Evolutionary conservation across 2,888 invertebrate genomes (phyloP).

Genomic region (Platycheirus albimanus): DNA sequence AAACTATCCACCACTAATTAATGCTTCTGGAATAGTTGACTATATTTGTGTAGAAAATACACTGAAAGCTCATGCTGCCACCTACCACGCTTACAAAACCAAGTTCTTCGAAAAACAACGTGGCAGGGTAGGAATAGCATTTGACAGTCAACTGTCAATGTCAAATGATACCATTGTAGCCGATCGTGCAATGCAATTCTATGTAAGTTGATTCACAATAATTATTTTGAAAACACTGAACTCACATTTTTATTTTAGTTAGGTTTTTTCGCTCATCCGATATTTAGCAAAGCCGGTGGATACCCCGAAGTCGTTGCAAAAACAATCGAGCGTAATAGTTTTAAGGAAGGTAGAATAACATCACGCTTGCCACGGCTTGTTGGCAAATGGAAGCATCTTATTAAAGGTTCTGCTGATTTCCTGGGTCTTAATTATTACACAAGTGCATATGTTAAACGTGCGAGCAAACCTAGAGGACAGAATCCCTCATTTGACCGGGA

Average conservation of each 20-base stretch:
- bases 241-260: slow-evolving; percentile 75
- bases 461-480: slow-evolving; percentile 76
- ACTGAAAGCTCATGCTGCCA: slow-evolving; percentile 84
- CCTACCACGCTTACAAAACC: slow-evolving; percentile 82
- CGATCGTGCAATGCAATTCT: slow-evolving; percentile 77
- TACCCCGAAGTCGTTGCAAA: slow-evolving; percentile 79
- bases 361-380: slow-evolving; percentile 76
- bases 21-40: slow-evolving; percentile 83
- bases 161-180: slow-evolving; percentile 75
- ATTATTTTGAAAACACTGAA: too few relatives aligned
- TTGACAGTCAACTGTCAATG: slow-evolving; percentile 77
- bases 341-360: slow-evolving; percentile 78
- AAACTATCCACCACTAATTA: slow-evolving; percentile 79
- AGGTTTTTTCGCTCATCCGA: slow-evolving; percentile 81
- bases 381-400: slow-evolving; percentile 72
- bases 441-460: slow-evolving; percentile 76
- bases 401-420: slow-evolving; percentile 78
- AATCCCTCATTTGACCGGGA: slow-evolving; percentile 84
- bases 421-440: slow-evolving; percentile 79
- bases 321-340: slow-evolving; percentile 78
- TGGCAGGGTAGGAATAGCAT: slow-evolving; percentile 79
- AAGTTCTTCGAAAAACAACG: slow-evolving; percentile 79
- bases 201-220: slow-evolving; percentile 75
- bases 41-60: slow-evolving; percentile 84
- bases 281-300: slow-evolving; percentile 78